Evolutionary conservation across 1,140 invertebrate genomes (phyloP).

Genomic region (Pseudomyrmex concolor): DNA sequence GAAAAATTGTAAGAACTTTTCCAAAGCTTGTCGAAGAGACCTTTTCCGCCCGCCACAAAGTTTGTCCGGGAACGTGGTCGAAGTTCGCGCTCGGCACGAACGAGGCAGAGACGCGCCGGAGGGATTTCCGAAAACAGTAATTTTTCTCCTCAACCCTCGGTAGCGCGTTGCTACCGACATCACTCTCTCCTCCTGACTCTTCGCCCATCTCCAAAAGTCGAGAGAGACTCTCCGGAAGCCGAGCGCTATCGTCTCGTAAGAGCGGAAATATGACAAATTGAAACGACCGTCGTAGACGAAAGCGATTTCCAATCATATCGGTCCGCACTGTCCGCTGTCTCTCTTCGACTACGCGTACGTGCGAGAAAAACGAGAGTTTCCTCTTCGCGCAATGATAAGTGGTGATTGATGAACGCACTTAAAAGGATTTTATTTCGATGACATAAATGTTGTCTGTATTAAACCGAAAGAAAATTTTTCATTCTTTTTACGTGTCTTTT

Average conservation of each 20-base stretch:
- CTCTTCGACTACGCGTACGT: slow-evolving; percentile 8
- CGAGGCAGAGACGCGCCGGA: slow-evolving; percentile 9
- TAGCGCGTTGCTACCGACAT: slow-evolving; percentile 20
- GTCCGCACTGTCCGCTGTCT: background rate
- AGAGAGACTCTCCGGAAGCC: slow-evolving; percentile 53
- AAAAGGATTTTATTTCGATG: background rate
- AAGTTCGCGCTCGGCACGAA: background rate
- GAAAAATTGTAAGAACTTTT: slow-evolving; percentile 77
- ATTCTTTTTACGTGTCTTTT: too few relatives aligned
- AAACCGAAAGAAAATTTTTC: background rate
- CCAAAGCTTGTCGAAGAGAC: slow-evolving; percentile 65
- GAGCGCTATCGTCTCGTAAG: slow-evolving; percentile 41
- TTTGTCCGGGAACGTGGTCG: slow-evolving; percentile 47
- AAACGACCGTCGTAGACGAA: slow-evolving; percentile 67
- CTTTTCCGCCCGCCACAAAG: slow-evolving; percentile 41
- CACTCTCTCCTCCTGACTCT: slow-evolving; percentile 17
- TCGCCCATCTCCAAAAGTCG: slow-evolving; percentile 7
- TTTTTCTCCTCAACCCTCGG: slow-evolving; percentile 63
- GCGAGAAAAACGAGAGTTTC: slow-evolving; percentile 22
- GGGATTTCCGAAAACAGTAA: slow-evolving; percentile 61
- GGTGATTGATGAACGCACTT: background rate
- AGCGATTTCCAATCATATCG: slow-evolving; percentile 70
- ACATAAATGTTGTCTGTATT: background rate
- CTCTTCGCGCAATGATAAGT: background rate
- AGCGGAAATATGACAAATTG: slow-evolving; percentile 76